phyloP scores from a whole-genome alignment of 2,797 vertebrate genomes.

The Enteromius mattozi region DNA sequence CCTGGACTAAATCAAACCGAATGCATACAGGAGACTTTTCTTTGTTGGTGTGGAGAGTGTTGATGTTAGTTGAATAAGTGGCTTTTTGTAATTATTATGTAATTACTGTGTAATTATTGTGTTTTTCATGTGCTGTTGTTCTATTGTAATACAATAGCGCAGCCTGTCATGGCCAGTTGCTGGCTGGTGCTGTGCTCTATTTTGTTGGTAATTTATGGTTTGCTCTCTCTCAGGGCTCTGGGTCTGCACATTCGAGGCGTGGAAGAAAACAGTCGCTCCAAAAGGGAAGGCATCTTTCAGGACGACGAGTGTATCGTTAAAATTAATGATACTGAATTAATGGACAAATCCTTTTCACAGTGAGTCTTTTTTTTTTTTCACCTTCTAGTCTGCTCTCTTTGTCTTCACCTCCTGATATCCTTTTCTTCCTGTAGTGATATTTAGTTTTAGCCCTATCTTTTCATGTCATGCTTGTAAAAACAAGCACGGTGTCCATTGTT shows the following conservation, averaged over 20 bases:
- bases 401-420: not conserved
- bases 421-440: conserved; percentile 6
- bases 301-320: conserved; percentile 95
- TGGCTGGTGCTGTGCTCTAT: not conserved
- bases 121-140: not conserved
- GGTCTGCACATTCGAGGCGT: conserved; percentile 92
- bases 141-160: not conserved
- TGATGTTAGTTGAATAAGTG: not conserved
- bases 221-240: conserved; percentile 80
- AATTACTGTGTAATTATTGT: conserved; percentile 14
- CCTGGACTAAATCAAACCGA: not conserved
- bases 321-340: conserved; percentile 90
- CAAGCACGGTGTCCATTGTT: conserved; percentile 49
- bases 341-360: conserved; percentile 94
- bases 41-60: not conserved
- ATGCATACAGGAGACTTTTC: not conserved
- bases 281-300: conserved; percentile 87
- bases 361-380: conserved; percentile 76
- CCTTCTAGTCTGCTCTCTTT: conserved; percentile 5
- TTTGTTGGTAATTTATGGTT: conserved; percentile 5
- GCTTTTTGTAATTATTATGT: conserved; percentile 7
- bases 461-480: conserved; percentile 55
- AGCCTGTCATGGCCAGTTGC: not conserved
- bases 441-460: conserved; percentile 21
- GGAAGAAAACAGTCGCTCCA: conserved; percentile 92